Evolutionary conservation across 2,113 vertebrate genomes (phyloP), one percentile per base, ranked within the genome.

Genomic region (Sinocyclocheilus anophthalmus): DNA sequence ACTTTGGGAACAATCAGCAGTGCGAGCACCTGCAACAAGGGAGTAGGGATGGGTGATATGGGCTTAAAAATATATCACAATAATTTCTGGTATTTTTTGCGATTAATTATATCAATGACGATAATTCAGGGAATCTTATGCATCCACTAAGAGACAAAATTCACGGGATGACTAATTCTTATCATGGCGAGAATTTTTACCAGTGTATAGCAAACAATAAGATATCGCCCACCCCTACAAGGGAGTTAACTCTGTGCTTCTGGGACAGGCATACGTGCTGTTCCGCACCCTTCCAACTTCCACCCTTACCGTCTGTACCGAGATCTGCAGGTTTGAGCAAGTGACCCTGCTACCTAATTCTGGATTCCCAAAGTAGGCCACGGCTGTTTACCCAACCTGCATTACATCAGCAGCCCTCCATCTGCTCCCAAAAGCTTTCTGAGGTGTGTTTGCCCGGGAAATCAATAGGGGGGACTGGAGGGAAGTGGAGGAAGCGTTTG

Each of bases 1-100:
- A 48, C 69, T 82, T 53, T 81, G 85, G 83, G 85, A 33, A 85
- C 84, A 89, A 82, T 87, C 83, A 89, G 59, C 59, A 57, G 67
- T 45, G 75, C 4, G 5, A 76, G 8, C 57, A 70, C 72, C 53
- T 84, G 13, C 42, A 45, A 65, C 72, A n/a, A 45, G 57, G 30
- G 78, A 76, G n/a, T 67, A 48, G 45, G 45, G 45, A 48, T 48
- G 45, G 45, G 45, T 2, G 11, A 48, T 3, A 48, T 48, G 45
- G 45, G 10, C 45, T 48, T 48, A 11, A 48, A 48, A 48, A 48
- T 42, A 42, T 45, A 45, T 45, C 42, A 45, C 8, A 2, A 45
- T 2, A 10, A 45, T 45, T 45, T 45, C 42, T 45, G 42, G 8
- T 45, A 45, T 45, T 45, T 45, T 10, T 45, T 45, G 42, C 42